Evolutionary conservation across 2,113 vertebrate species (phyloP).

Genomic region (Sinosuthora webbiana): DNA sequence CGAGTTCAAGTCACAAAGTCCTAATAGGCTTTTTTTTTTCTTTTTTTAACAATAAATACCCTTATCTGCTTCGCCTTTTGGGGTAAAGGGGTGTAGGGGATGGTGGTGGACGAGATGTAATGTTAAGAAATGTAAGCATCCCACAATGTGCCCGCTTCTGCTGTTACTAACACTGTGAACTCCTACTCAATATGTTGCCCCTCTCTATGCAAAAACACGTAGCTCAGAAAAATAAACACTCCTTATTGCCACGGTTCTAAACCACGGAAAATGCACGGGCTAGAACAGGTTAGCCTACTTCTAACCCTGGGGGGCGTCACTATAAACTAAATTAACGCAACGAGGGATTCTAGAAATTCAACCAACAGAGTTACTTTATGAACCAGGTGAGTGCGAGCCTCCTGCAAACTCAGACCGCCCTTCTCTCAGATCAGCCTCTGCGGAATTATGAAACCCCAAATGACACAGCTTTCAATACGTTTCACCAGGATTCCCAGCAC

Average conservation of each 20-base stretch:
- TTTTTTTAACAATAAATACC: neutral
- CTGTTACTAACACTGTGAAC: neutral
- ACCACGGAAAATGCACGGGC: neutral
- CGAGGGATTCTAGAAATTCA: neutral
- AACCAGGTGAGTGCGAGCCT: neutral
- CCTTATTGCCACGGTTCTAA: neutral
- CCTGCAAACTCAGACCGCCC: neutral
- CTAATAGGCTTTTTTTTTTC: neutral
- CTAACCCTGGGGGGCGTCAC: too few species aligned
- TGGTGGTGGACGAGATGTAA: neutral
- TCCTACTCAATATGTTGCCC: neutral
- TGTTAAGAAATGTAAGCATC: neutral
- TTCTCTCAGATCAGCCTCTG: neutral
- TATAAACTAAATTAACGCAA: neutral
- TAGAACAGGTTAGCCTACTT: neutral
- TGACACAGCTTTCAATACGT: rapidly evolving
- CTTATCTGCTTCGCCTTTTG: neutral
- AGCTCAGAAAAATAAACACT: neutral
- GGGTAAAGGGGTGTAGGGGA: rapidly evolving
- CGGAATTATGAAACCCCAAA: neutral
- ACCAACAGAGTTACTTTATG: neutral
- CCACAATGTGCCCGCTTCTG: neutral
- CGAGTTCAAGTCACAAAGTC: rapidly evolving
- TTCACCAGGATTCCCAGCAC: neutral
- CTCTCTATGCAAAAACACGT: neutral